Percentiles rank a stretch among this genome's conserved stretches.
Evolutionary conservation across 1,140 invertebrate species (phyloP).

Genomic region (Amphibalanus amphitrite): DNA sequence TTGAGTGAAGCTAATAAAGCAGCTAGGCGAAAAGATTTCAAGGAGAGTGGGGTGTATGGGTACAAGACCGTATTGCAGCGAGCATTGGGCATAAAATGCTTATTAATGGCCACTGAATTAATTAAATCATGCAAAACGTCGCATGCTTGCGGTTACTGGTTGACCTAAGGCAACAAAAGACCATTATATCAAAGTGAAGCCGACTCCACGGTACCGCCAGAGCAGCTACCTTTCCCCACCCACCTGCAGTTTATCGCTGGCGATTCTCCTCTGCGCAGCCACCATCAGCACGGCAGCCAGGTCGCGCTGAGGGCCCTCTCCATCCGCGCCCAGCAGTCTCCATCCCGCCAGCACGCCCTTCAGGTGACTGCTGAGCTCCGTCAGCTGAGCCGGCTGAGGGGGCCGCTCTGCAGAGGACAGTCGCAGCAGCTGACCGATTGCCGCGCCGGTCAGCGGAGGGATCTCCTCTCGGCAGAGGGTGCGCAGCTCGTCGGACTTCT

Average conservation of each 20-base stretch:
- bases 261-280: neutral
- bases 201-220: too few species aligned
- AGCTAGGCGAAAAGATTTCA: too few species aligned
- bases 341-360: neutral
- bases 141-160: too few species aligned
- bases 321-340: neutral
- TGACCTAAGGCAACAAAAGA: too few species aligned
- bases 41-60: too few species aligned
- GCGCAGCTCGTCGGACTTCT: neutral
- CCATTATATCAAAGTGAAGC: too few species aligned
- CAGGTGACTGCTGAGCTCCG: neutral
- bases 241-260: neutral
- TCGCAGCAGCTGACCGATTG: neutral
- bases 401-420: neutral
- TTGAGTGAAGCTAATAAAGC: too few species aligned
- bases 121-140: too few species aligned
- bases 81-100: too few species aligned
- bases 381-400: neutral
- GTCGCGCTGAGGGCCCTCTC: neutral
- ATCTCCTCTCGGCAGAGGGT: neutral
- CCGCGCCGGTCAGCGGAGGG: neutral
- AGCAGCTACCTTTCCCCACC: too few species aligned
- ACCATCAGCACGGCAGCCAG: neutral
- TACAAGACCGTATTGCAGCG: too few species aligned
- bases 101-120: too few species aligned